phyloP scores from a whole-genome alignment of 2,888 invertebrate species.

The Zygaena filipendulae region DNA sequence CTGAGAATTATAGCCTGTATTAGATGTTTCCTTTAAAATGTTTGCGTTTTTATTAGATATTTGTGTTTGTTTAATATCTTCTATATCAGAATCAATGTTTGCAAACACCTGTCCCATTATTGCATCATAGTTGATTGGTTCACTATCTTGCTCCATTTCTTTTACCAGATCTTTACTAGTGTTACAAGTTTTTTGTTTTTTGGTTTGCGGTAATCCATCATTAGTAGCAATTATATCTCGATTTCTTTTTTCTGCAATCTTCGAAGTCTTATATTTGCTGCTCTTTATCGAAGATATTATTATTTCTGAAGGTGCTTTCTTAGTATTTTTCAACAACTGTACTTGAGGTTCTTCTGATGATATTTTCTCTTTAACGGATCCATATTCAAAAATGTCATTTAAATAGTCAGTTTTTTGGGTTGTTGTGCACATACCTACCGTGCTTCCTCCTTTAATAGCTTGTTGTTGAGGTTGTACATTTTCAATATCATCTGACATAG shows the following conservation, averaged over 20 bases:
- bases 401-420: constrained; percentile 23
- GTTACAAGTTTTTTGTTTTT: constrained; percentile 29
- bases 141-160: constrained; percentile 27
- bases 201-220: constrained; percentile 25
- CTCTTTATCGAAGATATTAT: constrained; percentile 28
- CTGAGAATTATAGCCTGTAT: constrained; percentile 9
- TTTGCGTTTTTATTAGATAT: constrained; percentile 17
- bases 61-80: constrained; percentile 14
- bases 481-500: constrained; percentile 17
- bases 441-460: too few species aligned
- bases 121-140: constrained; percentile 41
- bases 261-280: constrained; percentile 23
- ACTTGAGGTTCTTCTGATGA: constrained; percentile 34
- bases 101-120: constrained; percentile 50
- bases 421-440: too few species aligned
- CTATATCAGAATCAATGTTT: constrained; percentile 49
- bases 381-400: too few species aligned
- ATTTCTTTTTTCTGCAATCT: constrained; percentile 29
- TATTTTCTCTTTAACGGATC: too few species aligned
- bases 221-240: constrained; percentile 27
- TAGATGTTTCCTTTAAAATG: neutral
- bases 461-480: constrained; percentile 4
- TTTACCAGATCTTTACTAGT: constrained; percentile 10
- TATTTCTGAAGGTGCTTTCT: constrained; percentile 38
- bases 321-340: constrained; percentile 26